Percentiles rank a stretch among this genome's conserved stretches.
These are phyloP conservation scores for Lerema accius DNA, from an alignment of 1,140 invertebrate species.

Conservation along the genomic window DNA sequence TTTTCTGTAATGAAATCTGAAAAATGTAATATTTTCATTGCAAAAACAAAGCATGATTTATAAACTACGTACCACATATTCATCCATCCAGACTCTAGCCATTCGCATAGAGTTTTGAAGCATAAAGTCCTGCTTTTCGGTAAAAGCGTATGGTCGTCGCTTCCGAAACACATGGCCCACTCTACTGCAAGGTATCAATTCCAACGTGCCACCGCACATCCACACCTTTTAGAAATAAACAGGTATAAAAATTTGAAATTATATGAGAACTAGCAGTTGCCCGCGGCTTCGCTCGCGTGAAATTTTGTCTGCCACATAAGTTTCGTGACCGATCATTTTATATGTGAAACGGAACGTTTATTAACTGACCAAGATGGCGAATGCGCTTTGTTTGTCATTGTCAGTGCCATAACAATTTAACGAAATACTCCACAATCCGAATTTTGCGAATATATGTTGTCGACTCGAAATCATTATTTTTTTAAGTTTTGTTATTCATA, in stretches of 20 bases:
- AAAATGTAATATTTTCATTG: neutral
- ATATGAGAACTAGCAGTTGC: neutral
- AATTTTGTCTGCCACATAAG: too few species aligned
- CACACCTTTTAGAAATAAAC: conserved; percentile 87
- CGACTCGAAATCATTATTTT: too few species aligned
- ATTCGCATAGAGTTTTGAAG: conserved; percentile 93
- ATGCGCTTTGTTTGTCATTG: too few species aligned
- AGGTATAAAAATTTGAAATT: conserved; percentile 29
- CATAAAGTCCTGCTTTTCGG: conserved; percentile 92
- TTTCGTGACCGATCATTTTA: too few species aligned
- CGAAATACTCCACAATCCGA: too few species aligned
- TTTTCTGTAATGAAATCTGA: too few species aligned
- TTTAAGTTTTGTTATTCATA: too few species aligned
- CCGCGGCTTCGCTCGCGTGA: too few species aligned
- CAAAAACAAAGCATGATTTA: neutral
- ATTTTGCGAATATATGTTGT: too few species aligned
- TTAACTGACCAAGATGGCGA: too few species aligned
- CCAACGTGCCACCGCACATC: conserved; percentile 98
- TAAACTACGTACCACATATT: conserved; percentile 87
- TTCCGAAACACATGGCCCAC: conserved; percentile 98
- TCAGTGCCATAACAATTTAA: too few species aligned
- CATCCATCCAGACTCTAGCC: conserved; percentile 97
- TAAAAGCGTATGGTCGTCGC: conserved; percentile 92
- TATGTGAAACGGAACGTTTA: too few species aligned
- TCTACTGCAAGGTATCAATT: conserved; percentile 96